Evolutionary conservation across 2,888 invertebrate species (phyloP), one percentile per base, ranked within the genome.

Genomic region (Neria commutata): DNA sequence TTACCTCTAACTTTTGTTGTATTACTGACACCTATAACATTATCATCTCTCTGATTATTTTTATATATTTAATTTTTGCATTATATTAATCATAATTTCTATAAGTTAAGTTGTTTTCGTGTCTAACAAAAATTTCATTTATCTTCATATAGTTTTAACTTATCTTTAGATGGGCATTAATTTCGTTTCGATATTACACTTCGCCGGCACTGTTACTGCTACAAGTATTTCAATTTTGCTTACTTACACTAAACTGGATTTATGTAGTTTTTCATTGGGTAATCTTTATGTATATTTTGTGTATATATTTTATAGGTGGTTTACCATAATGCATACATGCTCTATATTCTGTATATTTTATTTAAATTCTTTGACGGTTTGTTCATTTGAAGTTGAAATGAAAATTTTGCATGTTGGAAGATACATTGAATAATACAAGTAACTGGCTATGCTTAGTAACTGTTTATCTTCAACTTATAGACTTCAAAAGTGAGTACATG

Each of bases 161-260:
- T 66, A 40, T 26, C 37, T 40, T 23, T 16, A 16, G n/a, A n/a
- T n/a, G 14, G 5, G 19, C 19, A 40, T 5, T 16, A 63, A 60
- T 53, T 69, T 67, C 46, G 29, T 62, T 65, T 61, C 56, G 70
- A 65, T 75, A 74, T 75, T 74, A 74, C 75, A 74, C 74, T 67
- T 74, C 62, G 66, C 75, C 75, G 74, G 74, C 74, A 67, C 74
- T 73, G 62, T 64, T 66, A 60, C 45, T 29, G 23, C 2, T 46
- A 26, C 17, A n/a, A 24, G n/a, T n/a, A n/a, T n/a, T n/a, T n/a
- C n/a, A n/a, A n/a, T n/a, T n/a, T n/a, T n/a, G n/a, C 37, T 37
- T 37, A 37, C 16, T 6, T 29, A 8, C 6, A 11, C 6, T 29
- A 8, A 29, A 11, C 29, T 29, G 29, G 29, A 29, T 29, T 29